Evolutionary conservation across 2,113 vertebrate genomes (phyloP), one percentile per base, ranked within the genome.

Genomic region (Cromileptes altivelis): DNA sequence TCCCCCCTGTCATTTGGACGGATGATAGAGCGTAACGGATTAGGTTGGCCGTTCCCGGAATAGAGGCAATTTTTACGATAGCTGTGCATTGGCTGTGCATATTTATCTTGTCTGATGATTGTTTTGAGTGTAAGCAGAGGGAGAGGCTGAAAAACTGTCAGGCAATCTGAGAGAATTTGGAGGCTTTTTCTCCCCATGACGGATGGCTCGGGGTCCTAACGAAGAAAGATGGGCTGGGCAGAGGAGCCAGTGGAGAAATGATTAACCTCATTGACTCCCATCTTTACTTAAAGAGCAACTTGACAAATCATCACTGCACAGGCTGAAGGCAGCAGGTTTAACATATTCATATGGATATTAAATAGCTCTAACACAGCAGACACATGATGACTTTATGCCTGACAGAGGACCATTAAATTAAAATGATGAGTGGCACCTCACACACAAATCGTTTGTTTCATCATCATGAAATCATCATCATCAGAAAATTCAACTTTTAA

Each of bases 271-370:
- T 88, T 86, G 85, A 92, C 85, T 87, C 81, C 58, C 70, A 72
- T 70, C 65, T 90, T 87, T 88, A 79, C 63, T 65, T 90, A 82
- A 85, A 90, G 57, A 89, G 87, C 90, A 81, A 85, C 77, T 92
- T 90, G 92, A 92, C 92, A 90, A 91, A 93, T 94, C 90, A 91
- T 91, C 93, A 86, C 89, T 52, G 89, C 56, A 62, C 75, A n/a
- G 57, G 23, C 78, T 75, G 73, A 2, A 64, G 77, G 71, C 80
- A 42, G 23, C 69, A 21, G 25, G 6, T 85, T 75, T 69, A 82
- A 74, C 53, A 82, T 87, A 84, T 78, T 80, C 84, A 90, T 69
- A 77, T 33, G 23, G 78, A 87, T 75, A 55, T 67, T 74, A 81
- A 86, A 68, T 55, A 37, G 56, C 81, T 45, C 19, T 63, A 70